phyloP scores from a whole-genome alignment of 2,888 invertebrate species.

The Pinctada fucata region DNA sequence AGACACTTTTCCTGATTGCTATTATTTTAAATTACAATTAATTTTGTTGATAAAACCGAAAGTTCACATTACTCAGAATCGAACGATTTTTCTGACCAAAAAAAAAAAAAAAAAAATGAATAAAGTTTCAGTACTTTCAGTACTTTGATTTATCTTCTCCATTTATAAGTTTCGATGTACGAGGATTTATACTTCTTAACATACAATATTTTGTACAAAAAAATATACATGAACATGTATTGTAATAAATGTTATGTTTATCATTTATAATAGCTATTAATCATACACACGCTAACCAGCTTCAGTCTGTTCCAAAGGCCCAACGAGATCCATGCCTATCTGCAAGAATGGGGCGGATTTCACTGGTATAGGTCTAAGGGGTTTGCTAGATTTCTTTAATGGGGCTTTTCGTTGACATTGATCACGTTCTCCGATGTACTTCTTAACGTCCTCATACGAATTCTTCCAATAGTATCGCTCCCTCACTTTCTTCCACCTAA shows the following conservation, averaged over 20 bases:
- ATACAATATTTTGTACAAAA: not conserved
- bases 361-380: constrained; percentile 33
- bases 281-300: constrained; percentile 1
- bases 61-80: too few relatives aligned
- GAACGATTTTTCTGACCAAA: too few relatives aligned
- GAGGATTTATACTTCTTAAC: not conserved
- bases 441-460: constrained; percentile 21
- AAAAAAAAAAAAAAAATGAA: too few relatives aligned
- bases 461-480: constrained; percentile 28
- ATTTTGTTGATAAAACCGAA: too few relatives aligned
- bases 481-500: constrained; percentile 13
- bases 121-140: too few relatives aligned
- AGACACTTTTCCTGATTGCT: too few relatives aligned
- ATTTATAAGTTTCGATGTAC: too few relatives aligned
- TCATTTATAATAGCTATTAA: not conserved
- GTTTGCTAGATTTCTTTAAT: constrained; percentile 33
- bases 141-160: too few relatives aligned
- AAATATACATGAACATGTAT: not conserved
- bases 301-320: constrained; percentile 25
- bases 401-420: constrained; percentile 29
- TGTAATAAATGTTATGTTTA: not conserved
- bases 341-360: constrained; percentile 23
- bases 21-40: too few relatives aligned
- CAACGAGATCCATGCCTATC: constrained; percentile 33
- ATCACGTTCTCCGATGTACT: constrained; percentile 22